These are phyloP conservation scores for Neolamprologus kungweensis DNA, from an alignment of 2,113 vertebrate species.

Conservation along the genomic window DNA sequence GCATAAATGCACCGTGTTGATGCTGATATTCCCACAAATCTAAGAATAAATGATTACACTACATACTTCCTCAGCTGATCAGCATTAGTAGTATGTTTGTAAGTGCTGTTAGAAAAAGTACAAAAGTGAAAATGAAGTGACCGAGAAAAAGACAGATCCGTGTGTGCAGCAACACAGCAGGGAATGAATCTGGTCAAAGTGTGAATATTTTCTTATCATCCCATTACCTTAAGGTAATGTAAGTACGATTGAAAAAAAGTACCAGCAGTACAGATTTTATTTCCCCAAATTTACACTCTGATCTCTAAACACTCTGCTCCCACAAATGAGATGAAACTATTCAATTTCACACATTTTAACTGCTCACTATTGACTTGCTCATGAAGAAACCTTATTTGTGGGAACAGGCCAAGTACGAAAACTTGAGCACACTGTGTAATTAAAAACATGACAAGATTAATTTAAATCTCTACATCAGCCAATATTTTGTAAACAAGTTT, in stretches of 20 bases:
- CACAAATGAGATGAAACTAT: slow-evolving; percentile 62
- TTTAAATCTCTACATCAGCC: slow-evolving; percentile 26
- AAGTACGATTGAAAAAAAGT: background rate
- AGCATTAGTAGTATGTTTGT: background rate
- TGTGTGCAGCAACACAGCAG: background rate
- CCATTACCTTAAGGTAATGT: slow-evolving; percentile 46
- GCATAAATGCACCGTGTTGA: background rate
- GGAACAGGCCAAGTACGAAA: slow-evolving; percentile 24
- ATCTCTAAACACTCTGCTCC: slow-evolving; percentile 47
- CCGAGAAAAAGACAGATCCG: background rate
- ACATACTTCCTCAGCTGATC: background rate
- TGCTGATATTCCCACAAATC: background rate
- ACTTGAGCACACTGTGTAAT: slow-evolving; percentile 29
- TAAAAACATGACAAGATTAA: slow-evolving; percentile 45
- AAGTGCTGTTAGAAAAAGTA: background rate
- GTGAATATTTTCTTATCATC: slow-evolving; percentile 31
- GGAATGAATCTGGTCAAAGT: background rate
- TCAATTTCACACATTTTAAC: slow-evolving; percentile 67
- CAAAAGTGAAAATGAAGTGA: background rate
- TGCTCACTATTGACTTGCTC: slow-evolving; percentile 38
- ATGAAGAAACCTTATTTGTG: slow-evolving; percentile 49
- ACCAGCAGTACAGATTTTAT: slow-evolving; percentile 23
- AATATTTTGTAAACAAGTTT: slow-evolving; percentile 37
- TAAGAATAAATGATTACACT: background rate
- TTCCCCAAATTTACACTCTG: slow-evolving; percentile 52